Percentiles rank a stretch among this genome's conserved stretches.
Evolutionary conservation across 2,113 vertebrate genomes (phyloP).

Genomic region (Elgaria multicarinata): DNA sequence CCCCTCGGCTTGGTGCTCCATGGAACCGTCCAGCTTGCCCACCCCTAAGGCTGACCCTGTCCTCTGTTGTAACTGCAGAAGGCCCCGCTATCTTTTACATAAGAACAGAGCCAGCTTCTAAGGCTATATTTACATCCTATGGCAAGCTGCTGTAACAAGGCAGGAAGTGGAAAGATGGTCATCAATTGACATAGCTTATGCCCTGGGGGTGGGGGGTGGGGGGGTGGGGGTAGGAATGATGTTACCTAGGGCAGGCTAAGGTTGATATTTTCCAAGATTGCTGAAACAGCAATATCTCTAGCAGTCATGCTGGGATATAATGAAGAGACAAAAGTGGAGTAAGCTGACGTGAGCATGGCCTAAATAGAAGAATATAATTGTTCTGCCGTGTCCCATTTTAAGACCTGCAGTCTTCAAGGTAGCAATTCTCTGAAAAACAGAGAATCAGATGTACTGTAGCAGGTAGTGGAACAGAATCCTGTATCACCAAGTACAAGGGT

Average conservation of each 20-base stretch:
- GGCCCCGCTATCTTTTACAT: not conserved
- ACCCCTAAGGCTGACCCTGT: no score
- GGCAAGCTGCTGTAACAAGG: no score
- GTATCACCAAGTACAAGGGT: not conserved
- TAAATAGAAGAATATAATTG: slow-evolving; percentile 4
- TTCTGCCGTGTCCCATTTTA: not conserved
- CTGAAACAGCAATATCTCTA: not conserved
- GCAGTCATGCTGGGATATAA: not conserved
- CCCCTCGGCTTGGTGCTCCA: no score
- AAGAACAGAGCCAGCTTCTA: not conserved
- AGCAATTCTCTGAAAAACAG: not conserved
- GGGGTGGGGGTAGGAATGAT: not conserved
- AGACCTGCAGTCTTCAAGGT: not conserved
- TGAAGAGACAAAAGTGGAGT: not conserved
- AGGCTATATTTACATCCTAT: not conserved
- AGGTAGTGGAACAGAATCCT: not conserved
- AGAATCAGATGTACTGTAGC: not conserved
- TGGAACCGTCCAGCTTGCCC: no score
- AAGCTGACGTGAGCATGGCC: no score
- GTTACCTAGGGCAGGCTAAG: not conserved
- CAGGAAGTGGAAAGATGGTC: not conserved
- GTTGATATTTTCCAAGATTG: not conserved
- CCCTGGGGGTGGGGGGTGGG: no score
- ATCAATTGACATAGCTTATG: not conserved
- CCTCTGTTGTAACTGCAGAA: not conserved